These are phyloP conservation scores for Varecia variegata DNA, from an alignment of 2,797 vertebrate genomes.

Conservation along the genomic window DNA sequence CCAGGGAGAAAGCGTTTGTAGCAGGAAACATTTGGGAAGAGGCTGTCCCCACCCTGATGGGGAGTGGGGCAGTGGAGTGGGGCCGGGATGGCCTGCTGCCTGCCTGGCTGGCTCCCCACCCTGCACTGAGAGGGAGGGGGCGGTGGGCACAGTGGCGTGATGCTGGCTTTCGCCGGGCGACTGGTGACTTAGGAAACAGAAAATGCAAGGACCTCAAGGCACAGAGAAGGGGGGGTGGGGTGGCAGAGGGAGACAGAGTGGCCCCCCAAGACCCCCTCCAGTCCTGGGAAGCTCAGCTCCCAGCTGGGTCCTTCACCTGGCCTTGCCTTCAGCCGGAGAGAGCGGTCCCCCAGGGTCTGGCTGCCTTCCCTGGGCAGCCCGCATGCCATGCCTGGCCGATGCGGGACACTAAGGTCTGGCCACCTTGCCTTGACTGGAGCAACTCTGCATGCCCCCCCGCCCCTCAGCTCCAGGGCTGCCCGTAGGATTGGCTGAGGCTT, in stretches of 20 bases:
- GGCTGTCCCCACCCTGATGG: neutral
- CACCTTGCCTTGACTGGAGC: neutral
- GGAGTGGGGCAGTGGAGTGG: conserved; percentile 24
- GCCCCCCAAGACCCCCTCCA: neutral
- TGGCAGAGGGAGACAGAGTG: too few relatives aligned
- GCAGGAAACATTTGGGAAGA: neutral
- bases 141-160: neutral
- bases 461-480: neutral
- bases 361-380: neutral
- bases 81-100: neutral
- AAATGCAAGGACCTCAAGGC: neutral
- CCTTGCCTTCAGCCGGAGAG: neutral
- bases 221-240: neutral
- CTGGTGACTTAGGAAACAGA: neutral
- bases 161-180: neutral
- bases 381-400: rapidly evolving
- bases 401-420: neutral
- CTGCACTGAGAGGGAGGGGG: rapidly evolving
- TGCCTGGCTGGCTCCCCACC: neutral
- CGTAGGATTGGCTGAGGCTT: neutral
- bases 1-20: neutral
- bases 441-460: neutral
- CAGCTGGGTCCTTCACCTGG: neutral
- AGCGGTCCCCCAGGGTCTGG: neutral
- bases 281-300: neutral